These are phyloP conservation scores for Alouatta palliata DNA, from an alignment of 2,113 vertebrate genomes.

Conservation along the genomic window DNA sequence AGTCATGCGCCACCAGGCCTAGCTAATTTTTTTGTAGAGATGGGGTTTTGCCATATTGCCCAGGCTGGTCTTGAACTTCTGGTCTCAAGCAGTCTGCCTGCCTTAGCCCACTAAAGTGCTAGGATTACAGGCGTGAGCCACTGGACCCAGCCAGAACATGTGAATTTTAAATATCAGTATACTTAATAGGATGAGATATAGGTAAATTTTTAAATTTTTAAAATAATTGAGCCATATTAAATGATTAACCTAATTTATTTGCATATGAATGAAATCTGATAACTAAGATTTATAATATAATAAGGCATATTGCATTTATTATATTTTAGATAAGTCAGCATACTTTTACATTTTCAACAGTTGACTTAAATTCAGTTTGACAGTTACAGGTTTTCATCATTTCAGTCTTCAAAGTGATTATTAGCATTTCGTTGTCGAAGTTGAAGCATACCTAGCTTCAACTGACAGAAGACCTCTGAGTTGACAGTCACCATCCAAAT, in stretches of 20 bases:
- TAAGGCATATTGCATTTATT: constrained; percentile 50
- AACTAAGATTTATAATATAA: constrained; percentile 52
- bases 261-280: constrained; percentile 62
- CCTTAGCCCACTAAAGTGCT: too few relatives aligned
- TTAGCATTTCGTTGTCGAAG: constrained; percentile 57
- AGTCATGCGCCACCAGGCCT: too few relatives aligned
- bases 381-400: constrained; percentile 62
- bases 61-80: too few relatives aligned
- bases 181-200: constrained; percentile 53
- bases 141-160: not conserved
- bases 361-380: constrained; percentile 60
- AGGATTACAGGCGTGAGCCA: too few relatives aligned
- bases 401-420: constrained; percentile 62
- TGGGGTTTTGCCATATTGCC: too few relatives aligned
- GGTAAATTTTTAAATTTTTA: constrained; percentile 42
- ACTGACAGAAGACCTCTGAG: constrained; percentile 63
- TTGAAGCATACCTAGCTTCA: constrained; percentile 57
- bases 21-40: too few relatives aligned
- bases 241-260: constrained; percentile 61
- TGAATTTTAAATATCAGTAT: not conserved
- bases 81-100: too few relatives aligned
- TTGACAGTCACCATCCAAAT: constrained; percentile 55
- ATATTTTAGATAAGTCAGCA: constrained; percentile 32
- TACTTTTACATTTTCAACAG: constrained; percentile 52
- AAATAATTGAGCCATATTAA: constrained; percentile 32